Base-by-base conservation (phyloP, 2,797 vertebrate genomes). In the Spondyliosoma cantharus region DNA sequence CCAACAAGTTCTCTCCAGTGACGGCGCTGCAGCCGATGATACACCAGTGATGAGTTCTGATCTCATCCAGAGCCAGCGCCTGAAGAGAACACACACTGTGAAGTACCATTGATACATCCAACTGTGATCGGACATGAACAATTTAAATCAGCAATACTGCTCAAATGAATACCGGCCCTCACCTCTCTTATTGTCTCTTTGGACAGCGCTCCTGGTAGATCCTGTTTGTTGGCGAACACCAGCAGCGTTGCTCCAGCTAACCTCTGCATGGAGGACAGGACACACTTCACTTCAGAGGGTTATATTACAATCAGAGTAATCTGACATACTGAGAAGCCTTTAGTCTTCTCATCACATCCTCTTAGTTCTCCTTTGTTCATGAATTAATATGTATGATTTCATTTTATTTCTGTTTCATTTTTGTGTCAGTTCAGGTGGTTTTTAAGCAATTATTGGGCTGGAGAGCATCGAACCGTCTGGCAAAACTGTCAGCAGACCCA, bases 41-140 rank as follows among this genome's bases (percentile, higher is more conserved):
- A 37, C 96, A 96, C 97, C 97, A 98, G 87, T 97, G 97, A 86
- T 98, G 97, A 1, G 85, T 97, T 66, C 94, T 96, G 71, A 98
- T 97, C 52, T 94, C 87, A 67, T 96, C 95, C 73, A 98, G 92
- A 9, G 93, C 94, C 89, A 98, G 69, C 0, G 89, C 95, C 97
- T 98, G 76, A 45, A 79, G 29, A 42, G 24, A 42, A 76, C 19
- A 57, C 14, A 54, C 0, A 7, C 4, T 24, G n/a, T 58, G 53
- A 53, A n/a, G 20, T 11, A 32, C 17, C 16, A 46, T 3, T n/a
- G 22, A 8, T 24, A 24, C 57, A 46, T 22, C 45, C 5, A 29
- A 42, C 20, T 43, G 16, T 7, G 42, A 29, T 61, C 22, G 50
- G 37, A 37, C 27, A 22, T 20, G 20, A 56, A 53, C 5, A 17